Evolutionary conservation across 2,888 invertebrate genomes (phyloP).

Genomic region (Acleris emargana): DNA sequence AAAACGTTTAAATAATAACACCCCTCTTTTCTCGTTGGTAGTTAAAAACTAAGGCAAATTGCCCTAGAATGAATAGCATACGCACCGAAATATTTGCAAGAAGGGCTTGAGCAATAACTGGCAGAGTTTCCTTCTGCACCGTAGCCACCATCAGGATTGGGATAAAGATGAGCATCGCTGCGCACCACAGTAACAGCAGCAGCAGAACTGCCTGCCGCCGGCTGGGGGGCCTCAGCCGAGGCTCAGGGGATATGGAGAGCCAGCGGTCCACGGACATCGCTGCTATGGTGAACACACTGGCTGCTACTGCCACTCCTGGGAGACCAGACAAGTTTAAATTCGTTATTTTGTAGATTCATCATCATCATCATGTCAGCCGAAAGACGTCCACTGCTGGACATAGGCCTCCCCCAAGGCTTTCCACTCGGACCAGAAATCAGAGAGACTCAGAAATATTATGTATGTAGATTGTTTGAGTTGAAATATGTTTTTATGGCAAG

Average conservation of each 20-base stretch:
- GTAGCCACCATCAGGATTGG: conserved; percentile 84
- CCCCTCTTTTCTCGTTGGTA: too few relatives aligned
- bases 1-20: background rate
- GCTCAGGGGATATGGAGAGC: conserved; percentile 87
- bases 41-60: background rate
- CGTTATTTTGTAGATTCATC: too few relatives aligned
- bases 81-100: conserved; percentile 68
- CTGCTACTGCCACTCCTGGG: conserved; percentile 89
- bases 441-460: too few relatives aligned
- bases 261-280: conserved; percentile 91
- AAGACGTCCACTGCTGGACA: too few relatives aligned
- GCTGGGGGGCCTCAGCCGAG: conserved; percentile 85
- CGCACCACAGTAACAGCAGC: conserved; percentile 86
- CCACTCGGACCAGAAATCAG: too few relatives aligned
- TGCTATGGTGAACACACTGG: conserved; percentile 90
- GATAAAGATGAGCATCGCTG: conserved; percentile 86
- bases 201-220: conserved; percentile 85
- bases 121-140: conserved; percentile 66
- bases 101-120: conserved; percentile 61
- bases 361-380: too few relatives aligned
- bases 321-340: background rate
- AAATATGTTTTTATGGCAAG: too few relatives aligned
- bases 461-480: too few relatives aligned
- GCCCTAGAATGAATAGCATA: conserved; percentile 22
- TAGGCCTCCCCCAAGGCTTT: too few relatives aligned